Evolutionary conservation across 2,797 vertebrate species (phyloP).

Genomic region (Netta rufina): DNA sequence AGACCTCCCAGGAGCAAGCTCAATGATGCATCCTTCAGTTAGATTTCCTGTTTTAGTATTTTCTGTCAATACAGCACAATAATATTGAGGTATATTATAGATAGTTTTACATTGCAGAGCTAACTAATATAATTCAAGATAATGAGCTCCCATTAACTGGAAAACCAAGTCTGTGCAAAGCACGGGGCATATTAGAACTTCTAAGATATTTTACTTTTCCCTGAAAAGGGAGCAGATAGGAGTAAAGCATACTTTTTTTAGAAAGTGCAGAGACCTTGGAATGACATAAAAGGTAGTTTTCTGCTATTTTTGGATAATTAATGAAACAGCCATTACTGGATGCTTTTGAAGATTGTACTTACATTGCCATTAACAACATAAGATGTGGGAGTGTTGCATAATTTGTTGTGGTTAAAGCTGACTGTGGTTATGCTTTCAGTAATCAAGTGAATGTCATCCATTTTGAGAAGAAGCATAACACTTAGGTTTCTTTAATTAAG

Average conservation of each 20-base stretch:
- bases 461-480: constrained; percentile 43
- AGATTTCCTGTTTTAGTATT: not conserved
- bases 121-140: constrained; percentile 42
- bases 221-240: not conserved
- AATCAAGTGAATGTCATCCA: constrained; percentile 31
- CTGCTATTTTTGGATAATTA: constrained; percentile 36
- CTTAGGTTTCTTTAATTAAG: constrained; percentile 52
- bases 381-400: constrained; percentile 12
- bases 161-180: constrained; percentile 27
- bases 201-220: not conserved
- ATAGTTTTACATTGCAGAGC: constrained; percentile 23
- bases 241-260: not conserved
- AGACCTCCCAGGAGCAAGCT: not conserved
- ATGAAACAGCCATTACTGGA: not conserved
- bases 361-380: constrained; percentile 21
- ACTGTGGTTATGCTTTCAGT: constrained; percentile 21
- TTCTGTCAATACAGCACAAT: not conserved
- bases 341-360: constrained; percentile 43
- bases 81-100: not conserved
- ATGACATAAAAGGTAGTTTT: constrained; percentile 32
- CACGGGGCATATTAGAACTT: not conserved
- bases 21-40: not conserved
- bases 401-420: constrained; percentile 49
- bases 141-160: constrained; percentile 15
- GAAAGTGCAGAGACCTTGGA: constrained; percentile 16